Evolutionary conservation across 1,140 invertebrate species (phyloP), one percentile per base, ranked within the genome.

Genomic region (Eueides isabella): DNA sequence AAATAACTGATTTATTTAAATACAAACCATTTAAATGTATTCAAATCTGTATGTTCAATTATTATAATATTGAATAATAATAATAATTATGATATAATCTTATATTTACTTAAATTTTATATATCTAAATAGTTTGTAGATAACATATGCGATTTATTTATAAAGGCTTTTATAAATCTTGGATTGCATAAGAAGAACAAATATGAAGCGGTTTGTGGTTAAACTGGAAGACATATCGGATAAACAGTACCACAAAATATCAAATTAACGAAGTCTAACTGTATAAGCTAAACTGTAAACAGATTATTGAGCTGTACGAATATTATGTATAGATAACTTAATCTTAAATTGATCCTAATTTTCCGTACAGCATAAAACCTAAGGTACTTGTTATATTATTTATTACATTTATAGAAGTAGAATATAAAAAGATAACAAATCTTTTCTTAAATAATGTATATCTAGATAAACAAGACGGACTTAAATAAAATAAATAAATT

Each of bases 181-280:
- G 3, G 48, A 55, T 55, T 55, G 23, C 48, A 0, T 55, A 55
- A 55, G 19, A 23, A 55, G 23, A 55, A 55, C 11, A 26, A 55
- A 55, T 26, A 55, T 55, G 48, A 55, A 14, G 19, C 11, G 76
- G 73, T 41, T 71, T 78, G 76, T 48, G 76, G 76, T 75, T 31
- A 64, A 66, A 72, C 75, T 66, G 63, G 61, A 67, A 75, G 44
- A 71, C 31, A 67, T 75, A 71, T 75, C 61, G 62, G 29, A 62
- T 72, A 62, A 68, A 78, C 48, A 68, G 23, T 66, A 78, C 76
- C 72, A 61, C 76, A 78, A 72, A 74, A 71, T 67, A 74, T 75
- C 69, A 44, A 67, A 35, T 71, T 76, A 28, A 44, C 23, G 48
- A 55, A 55, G 48, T 23, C 48, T 55, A 55, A 55, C 48, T 55